Base-by-base conservation (phyloP, 2,113 vertebrate genomes). In the Philantomba maxwellii region DNA sequence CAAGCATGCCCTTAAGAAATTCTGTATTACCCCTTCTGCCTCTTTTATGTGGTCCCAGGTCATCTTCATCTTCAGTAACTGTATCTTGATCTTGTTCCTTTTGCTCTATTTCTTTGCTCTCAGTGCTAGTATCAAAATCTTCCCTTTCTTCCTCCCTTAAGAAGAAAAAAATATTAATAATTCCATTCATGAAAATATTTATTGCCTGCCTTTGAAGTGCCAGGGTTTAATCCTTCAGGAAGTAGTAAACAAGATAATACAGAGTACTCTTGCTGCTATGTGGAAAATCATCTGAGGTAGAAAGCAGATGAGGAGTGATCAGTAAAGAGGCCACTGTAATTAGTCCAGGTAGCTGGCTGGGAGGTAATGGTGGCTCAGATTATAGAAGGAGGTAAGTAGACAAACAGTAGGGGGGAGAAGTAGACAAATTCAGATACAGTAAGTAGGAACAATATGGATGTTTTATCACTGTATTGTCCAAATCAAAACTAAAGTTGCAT, bases 41-140 rank as follows among this genome's bases (percentile, higher is more conserved):
- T 98, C 98, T 99, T 97, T 98, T 98, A 95, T 97, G 98, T 87
- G 98, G 96, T 96, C 97, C 97, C 26, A 97, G 89, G 47, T 99
- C 99, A 36, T 99, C 99, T 94, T 99, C 99, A 96, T 99, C 99
- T 95, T 99, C 99, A 49, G 98, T 97, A 23, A 98, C 97, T 5
- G 97, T 96, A 88, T 99, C 99, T 96, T 98, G 96, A 55, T 99
- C 98, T 86, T 98, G 98, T 47, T 99, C 99, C 93, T 98, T 99
- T 95, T 96, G 98, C 73, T 99, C 97, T 89, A 94, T 96, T 91
- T 98, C 98, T 97, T 98, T 99, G 95, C 98, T 99, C 47, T 99
- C 99, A 91, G 99, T 99, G 95, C 98, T 99, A 51, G 98, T 99
- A 98, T 99, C 99, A 77, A 99, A 98, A 49, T 99, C 99, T 98